Evolutionary conservation across 2,113 vertebrate species (phyloP), one percentile per base, ranked within the genome.

Genomic region (Semicossyphus pulcher): DNA sequence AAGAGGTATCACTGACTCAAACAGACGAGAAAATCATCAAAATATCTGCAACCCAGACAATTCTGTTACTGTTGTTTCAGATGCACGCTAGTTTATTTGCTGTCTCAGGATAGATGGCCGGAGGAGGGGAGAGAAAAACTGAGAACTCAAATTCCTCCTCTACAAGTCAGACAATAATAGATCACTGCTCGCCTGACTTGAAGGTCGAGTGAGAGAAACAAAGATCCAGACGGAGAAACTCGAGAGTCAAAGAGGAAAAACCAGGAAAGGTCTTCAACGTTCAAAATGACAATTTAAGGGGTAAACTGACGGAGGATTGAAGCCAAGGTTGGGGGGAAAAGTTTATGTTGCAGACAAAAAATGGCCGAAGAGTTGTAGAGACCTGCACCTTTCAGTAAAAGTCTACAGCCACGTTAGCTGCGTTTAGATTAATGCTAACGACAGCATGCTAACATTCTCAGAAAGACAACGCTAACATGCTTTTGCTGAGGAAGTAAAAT

Each of bases 151-250:
- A 65, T 77, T 80, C 42, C 41, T 47, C 29, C 34, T 59, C 36
- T 68, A 48, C 18, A 16, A 45, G 32, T 44, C 26, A 37, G 67
- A 54, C 29, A 45, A 58, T 58, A 71, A 74, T 41, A 73, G 45
- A 73, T 76, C 48, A 51, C 42, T 76, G 36, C n/a, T 3, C 4
- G 2, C 11, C 47, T 57, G 6, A 15, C 36, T 6, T 71, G 63
- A 73, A 77, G 71, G 66, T 63, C 10, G 5, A 70, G 28, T 28
- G 52, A 73, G 41, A 66, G 48, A 72, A 70, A 18, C 41, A 62
- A 60, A 72, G 32, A 34, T 32, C 7, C 36, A 42, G 42, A 15
- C 29, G 42, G 26, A 34, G 48, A 54, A 44, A 57, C 7, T 66
- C 6, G 53, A 37, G 56, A 37, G 52, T 18, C 25, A 59, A 67